Base-by-base conservation (phyloP, 2,797 vertebrate genomes). In the Cynodonichthys magdalenae region DNA sequence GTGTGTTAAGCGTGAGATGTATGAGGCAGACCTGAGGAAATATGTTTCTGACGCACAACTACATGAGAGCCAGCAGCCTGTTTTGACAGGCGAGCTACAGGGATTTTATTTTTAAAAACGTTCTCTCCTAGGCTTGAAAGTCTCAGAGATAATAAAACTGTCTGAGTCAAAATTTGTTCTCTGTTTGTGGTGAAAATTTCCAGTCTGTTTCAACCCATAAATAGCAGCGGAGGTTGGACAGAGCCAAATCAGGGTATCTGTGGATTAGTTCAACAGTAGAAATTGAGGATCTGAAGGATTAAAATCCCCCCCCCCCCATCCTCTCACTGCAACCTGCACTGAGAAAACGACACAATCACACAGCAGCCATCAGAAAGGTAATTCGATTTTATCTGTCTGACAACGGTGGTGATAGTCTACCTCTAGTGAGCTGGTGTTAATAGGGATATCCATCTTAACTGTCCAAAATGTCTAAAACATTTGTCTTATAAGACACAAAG, bases 271-370 rank as follows among this genome's bases (percentile, higher is more conserved):
- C 53, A 73, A 68, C 45, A 76, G 64, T 76, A 68, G 77, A 83
- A 87, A 90, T 74, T 54, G 71, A 81, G 84, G 75, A 83, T 87
- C 76, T 81, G 63, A 69, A 75, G 86, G 87, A 92, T 92, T 90
- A 89, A 80, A 58, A 56, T 12, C 34, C 36, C 52, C 63, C 58
- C 24, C 64, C 66, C 73, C 74, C 74, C 73, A 71, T 59, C 54
- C 76, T 82, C 78, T 88, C 84, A 87, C 87, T 89, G 84, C 76
- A 81, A 81, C 77, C 77, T 73, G 81, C 77, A 77, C 63, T 79
- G 81, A 89, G 77, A 88, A 87, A 88, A 84, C 75, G 66, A 84
- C 77, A 87, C 81, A 87, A 81, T 90, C 79, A 78, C 80, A 81
- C 63, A 75, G 79, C 50, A 52, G 68, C 78, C 77, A 85, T 89